These are phyloP conservation scores for Bedellia somnulentella DNA, from an alignment of 2,888 invertebrate species.

Conservation along the genomic window DNA sequence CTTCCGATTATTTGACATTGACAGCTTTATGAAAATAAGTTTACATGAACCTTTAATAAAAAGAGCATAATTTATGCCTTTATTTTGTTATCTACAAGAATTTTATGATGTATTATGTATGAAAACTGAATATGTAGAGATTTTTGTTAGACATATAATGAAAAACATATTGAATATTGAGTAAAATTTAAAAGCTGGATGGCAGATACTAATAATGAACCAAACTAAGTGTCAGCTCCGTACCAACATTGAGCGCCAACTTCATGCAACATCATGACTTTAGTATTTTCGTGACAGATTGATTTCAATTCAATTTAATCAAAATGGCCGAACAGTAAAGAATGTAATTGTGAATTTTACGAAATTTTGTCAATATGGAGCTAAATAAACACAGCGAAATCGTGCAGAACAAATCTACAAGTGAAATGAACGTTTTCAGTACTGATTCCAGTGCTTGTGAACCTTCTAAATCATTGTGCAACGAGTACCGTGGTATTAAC, in stretches of 20 bases:
- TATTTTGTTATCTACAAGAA: not conserved
- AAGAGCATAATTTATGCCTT: too few species aligned
- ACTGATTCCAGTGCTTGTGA: conserved; percentile 25
- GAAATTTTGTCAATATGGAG: conserved; percentile 46
- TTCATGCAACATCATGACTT: conserved; percentile 1
- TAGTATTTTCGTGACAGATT: conserved; percentile 1
- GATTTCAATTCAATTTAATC: conserved; percentile 21
- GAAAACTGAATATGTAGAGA: too few species aligned
- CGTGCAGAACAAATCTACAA: conserved; percentile 27
- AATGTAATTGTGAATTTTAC: conserved; percentile 28
- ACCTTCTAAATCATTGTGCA: conserved; percentile 14
- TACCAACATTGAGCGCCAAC: too few species aligned
- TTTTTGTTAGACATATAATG: too few species aligned
- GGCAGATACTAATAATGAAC: not conserved
- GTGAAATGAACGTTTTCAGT: conserved; percentile 21
- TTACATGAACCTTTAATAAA: too few species aligned
- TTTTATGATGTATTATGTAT: not conserved
- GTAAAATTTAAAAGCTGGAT: not conserved
- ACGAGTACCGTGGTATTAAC: too few species aligned
- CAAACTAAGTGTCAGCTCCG: too few species aligned
- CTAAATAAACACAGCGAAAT: conserved; percentile 27
- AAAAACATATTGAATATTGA: not conserved
- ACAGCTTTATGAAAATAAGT: too few species aligned
- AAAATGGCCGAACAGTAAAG: conserved; percentile 56
- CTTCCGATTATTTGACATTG: too few species aligned